These are phyloP conservation scores for Todiramphus chloris DNA, from an alignment of 2,113 vertebrate species.

Conservation along the genomic window DNA sequence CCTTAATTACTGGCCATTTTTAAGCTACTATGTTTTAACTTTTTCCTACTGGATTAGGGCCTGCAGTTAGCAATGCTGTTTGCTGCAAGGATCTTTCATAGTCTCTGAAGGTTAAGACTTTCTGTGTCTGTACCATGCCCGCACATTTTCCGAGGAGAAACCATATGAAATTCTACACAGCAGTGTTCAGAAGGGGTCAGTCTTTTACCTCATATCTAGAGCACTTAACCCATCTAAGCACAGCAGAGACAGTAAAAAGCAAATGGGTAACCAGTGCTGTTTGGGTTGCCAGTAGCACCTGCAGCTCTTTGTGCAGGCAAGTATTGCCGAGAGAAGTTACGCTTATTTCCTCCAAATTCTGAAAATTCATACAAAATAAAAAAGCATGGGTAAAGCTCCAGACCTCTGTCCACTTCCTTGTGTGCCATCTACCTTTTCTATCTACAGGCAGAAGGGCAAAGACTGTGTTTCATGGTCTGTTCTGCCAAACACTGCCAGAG, in stretches of 20 bases:
- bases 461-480: background rate
- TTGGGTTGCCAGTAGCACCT: background rate
- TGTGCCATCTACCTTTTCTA: background rate
- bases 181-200: background rate
- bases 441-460: background rate
- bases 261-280: background rate
- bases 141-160: background rate
- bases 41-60: background rate
- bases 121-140: background rate
- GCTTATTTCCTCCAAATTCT: background rate
- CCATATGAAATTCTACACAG: fast-evolving
- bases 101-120: background rate
- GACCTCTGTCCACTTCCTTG: background rate
- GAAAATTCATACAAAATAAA: background rate
- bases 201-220: background rate
- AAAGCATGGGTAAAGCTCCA: background rate
- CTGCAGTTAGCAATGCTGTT: background rate
- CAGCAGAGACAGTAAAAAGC: background rate
- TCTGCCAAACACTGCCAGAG: background rate
- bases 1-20: background rate
- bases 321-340: background rate
- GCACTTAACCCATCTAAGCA: background rate
- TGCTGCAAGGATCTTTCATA: background rate
- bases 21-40: background rate
- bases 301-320: background rate